A percentile compares a stretch with the other conserved stretches of the same genome.
phyloP scores from a whole-genome alignment of 2,113 vertebrate genomes.

The Aspidoscelis tigris region DNA sequence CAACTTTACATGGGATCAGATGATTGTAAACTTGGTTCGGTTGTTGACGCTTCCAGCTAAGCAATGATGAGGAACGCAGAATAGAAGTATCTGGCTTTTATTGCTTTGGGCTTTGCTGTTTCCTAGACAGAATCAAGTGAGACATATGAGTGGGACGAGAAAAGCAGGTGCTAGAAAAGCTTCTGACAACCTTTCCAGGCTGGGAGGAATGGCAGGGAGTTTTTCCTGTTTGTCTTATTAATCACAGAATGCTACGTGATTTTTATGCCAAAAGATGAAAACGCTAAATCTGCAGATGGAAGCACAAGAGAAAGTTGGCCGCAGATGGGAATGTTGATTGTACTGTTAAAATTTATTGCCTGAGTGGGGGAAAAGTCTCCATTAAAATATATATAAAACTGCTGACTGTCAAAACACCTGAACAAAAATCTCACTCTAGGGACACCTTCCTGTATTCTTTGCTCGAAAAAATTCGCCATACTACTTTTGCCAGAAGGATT shows the following conservation, averaged over 20 bases:
- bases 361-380: not conserved
- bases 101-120: conserved; percentile 37
- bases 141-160: conserved; percentile 39
- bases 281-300: not conserved
- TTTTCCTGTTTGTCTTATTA: conserved; percentile 35
- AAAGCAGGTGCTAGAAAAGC: conserved; percentile 37
- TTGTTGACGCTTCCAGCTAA: conserved; percentile 1
- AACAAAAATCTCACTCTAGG: not conserved
- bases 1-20: not conserved
- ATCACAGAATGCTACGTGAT: not conserved
- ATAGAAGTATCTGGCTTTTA: conserved; percentile 38
- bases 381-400: not conserved
- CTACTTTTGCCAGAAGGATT: not conserved
- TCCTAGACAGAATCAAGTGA: conserved; percentile 32
- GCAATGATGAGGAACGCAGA: conserved; percentile 25
- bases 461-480: not conserved
- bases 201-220: conserved; percentile 23
- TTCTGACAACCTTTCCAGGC: conserved; percentile 10
- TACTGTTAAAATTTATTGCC: not conserved
- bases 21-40: not conserved
- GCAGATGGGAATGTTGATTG: conserved; percentile 3
- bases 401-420: not conserved
- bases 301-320: conserved; percentile 17
- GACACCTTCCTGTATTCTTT: not conserved
- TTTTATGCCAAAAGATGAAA: conserved; percentile 8